A percentile compares a stretch with the other conserved stretches of the same genome.
phyloP scores from a whole-genome alignment of 35 echinoderm and acorn worm genomes.

The Stichopus chloronotus region DNA sequence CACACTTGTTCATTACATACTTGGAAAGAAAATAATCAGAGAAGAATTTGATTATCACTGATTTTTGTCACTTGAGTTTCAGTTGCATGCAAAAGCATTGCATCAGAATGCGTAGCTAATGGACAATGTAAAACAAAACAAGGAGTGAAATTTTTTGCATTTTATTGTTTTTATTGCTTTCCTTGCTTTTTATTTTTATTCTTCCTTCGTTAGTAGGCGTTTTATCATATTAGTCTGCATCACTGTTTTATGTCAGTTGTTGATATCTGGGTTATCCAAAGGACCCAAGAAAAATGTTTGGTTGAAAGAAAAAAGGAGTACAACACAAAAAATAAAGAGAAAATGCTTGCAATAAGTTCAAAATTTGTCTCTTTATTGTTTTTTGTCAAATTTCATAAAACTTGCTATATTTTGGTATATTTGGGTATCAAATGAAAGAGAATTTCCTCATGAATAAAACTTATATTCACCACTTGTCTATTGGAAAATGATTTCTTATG shows the following conservation, averaged over 20 bases:
- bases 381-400: neutral
- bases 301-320: neutral
- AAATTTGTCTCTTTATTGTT: neutral
- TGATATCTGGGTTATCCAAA: neutral
- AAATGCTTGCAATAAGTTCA: neutral
- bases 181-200: neutral
- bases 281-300: neutral
- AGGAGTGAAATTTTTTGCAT: neutral
- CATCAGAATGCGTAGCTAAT: neutral
- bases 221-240: neutral
- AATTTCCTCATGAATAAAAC: slow-evolving; percentile 11
- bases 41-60: no score
- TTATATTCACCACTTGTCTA: slow-evolving; percentile 24
- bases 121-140: neutral
- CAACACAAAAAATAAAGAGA: neutral
- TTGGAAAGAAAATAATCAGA: neutral
- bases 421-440: slow-evolving; percentile 42
- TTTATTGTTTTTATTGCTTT: neutral
- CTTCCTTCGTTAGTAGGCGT: neutral
- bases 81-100: no score
- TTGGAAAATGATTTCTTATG: neutral
- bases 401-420: neutral
- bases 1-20: slow-evolving; percentile 8
- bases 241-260: neutral
- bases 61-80: no score